Evolutionary conservation across 1,140 invertebrate genomes (phyloP), one percentile per base, ranked within the genome.

Genomic region (Drosophila ironensis): DNA sequence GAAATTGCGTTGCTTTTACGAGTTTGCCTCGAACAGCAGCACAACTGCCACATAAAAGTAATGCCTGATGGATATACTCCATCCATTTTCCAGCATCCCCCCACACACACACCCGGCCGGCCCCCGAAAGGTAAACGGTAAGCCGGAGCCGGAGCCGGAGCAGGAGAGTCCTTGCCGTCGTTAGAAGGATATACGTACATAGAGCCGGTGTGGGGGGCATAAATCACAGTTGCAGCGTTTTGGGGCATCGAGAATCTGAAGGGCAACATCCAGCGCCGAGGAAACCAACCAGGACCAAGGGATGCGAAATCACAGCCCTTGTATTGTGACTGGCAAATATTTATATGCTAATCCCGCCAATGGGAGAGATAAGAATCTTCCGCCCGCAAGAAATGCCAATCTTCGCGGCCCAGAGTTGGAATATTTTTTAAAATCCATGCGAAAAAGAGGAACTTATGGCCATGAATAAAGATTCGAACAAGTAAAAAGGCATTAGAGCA

Each of bases 1-100:
- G 77, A 82, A 82, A 82, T 82, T 82, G 77, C 77, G 74, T 82
- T 82, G 78, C 72, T 77, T 84, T 84, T 82, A 82, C 77, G 72
- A 82, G 41, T 50, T 63, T 33, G 60, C 60, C 56, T 38, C 56
- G 51, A n/a, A n/a, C n/a, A n/a, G 51, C 52, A 60, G 56, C 56
- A 57, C 56, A 60, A 60, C 53, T 81, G 66, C 40, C 66, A 47
- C 66, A 70, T 70, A 70, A 70, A 70, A 70, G 66, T 70, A 70
- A 69, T 70, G 66, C 66, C 64, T 70, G 66, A 69, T 70, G 66
- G 52, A 70, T 70, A 68, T 68, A 53, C 37, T 41, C 60, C 53
- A 12, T 6, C 38, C 19, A 17, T 17, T 17, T 12, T 11, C 28
- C n/a, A n/a, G n/a, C n/a, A n/a, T n/a, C n/a, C n/a, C n/a, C n/a